phyloP scores from a whole-genome alignment of 2,113 vertebrate genomes.

The Rhineura floridana region DNA sequence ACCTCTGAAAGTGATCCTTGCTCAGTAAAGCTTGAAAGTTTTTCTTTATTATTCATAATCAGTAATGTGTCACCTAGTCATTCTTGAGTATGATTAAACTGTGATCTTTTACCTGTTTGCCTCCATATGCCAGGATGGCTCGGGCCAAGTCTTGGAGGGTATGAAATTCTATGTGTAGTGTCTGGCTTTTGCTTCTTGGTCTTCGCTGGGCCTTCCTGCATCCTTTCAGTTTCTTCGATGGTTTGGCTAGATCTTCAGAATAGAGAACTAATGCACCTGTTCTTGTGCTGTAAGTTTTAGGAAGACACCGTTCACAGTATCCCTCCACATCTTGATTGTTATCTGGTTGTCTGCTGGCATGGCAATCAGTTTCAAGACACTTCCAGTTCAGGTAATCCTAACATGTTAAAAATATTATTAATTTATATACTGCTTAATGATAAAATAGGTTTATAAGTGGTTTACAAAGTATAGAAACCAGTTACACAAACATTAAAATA shows the following conservation, averaged over 20 bases:
- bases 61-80: too few relatives aligned
- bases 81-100: background rate
- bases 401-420: background rate
- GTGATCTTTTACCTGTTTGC: conserved; percentile 71
- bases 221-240: conserved; percentile 41
- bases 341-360: conserved; percentile 59
- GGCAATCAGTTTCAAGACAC: conserved; percentile 67
- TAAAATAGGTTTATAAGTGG: too few relatives aligned
- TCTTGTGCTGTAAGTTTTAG: conserved; percentile 85
- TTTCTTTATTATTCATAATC: too few relatives aligned
- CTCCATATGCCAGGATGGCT: conserved; percentile 69
- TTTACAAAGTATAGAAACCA: too few relatives aligned
- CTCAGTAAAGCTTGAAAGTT: too few relatives aligned
- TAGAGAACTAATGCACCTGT: conserved; percentile 77
- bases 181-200: conserved; percentile 37
- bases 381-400: conserved; percentile 86
- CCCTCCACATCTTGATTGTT: background rate
- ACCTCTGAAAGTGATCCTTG: conserved; percentile 50
- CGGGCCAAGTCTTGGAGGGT: conserved; percentile 74
- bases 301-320: conserved; percentile 63
- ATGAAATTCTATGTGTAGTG: conserved; percentile 60
- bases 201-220: conserved; percentile 42
- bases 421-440: too few relatives aligned
- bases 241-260: conserved; percentile 78
- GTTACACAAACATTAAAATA: too few relatives aligned